Evolutionary conservation across 2,113 vertebrate genomes (phyloP).

Genomic region (Entomyzon cyanotis): DNA sequence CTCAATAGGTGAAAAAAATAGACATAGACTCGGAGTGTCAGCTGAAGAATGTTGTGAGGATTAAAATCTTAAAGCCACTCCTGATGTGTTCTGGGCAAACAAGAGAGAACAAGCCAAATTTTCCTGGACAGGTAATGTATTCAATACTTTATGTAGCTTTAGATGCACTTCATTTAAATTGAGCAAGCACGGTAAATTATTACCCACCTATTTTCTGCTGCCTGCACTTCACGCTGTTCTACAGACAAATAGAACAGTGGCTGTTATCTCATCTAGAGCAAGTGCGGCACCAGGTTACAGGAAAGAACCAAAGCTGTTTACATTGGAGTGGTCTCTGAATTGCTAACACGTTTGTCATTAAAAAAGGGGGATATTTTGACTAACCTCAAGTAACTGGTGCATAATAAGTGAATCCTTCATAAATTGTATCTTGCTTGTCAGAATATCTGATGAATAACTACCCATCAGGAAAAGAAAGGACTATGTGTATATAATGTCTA

Average conservation of each 20-base stretch:
- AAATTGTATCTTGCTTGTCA: background rate
- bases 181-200: conserved; percentile 21
- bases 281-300: background rate
- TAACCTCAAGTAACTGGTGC: background rate
- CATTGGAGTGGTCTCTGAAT: background rate
- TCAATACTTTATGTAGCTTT: background rate
- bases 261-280: background rate
- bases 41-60: background rate
- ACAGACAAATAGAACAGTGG: background rate
- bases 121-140: background rate
- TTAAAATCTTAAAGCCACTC: conserved; percentile 2
- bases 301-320: background rate
- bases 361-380: background rate
- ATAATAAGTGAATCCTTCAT: background rate
- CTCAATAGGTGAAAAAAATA: background rate
- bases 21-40: background rate
- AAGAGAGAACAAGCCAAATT: background rate
- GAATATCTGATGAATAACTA: background rate
- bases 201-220: conserved; percentile 44
- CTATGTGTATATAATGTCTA: background rate
- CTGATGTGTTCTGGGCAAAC: background rate
- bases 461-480: background rate
- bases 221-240: background rate
- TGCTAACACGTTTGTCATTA: background rate
- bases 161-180: background rate